phyloP scores from a whole-genome alignment of 2,888 invertebrate species.

The Neoaliturus tenellus region DNA sequence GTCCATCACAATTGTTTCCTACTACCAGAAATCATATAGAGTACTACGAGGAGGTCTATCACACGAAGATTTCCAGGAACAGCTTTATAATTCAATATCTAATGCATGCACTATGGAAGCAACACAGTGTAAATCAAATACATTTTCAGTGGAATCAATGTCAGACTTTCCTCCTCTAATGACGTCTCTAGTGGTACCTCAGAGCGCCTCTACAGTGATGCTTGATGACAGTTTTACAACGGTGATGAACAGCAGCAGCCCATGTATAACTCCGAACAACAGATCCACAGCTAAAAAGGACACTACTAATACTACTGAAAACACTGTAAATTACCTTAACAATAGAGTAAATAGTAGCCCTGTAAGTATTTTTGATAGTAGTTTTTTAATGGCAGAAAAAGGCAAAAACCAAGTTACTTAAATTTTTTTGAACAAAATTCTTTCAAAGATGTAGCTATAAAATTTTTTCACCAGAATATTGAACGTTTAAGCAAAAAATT shows the following conservation, averaged over 20 bases:
- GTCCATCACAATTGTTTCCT: too few relatives aligned
- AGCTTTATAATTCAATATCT: constrained; percentile 2
- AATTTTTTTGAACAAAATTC: neutral
- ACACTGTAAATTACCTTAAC: neutral
- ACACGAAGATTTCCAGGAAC: constrained; percentile 1
- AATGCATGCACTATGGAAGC: neutral
- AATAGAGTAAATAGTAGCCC: neutral
- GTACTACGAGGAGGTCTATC: neutral
- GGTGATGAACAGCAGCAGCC: neutral
- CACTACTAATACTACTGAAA: neutral
- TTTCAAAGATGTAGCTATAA: neutral
- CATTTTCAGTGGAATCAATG: constrained; percentile 1
- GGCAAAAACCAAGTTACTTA: neutral
- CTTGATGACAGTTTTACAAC: neutral
- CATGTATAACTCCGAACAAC: neutral
- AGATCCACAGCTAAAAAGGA: neutral
- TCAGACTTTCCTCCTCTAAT: constrained; percentile 19
- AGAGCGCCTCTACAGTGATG: neutral
- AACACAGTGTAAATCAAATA: neutral
- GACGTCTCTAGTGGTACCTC: neutral
- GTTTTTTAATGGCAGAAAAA: neutral
- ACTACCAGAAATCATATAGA: too few relatives aligned
- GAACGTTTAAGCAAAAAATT: neutral
- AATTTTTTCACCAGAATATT: constrained; percentile 11
- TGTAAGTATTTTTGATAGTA: neutral